phyloP scores from a whole-genome alignment of 2,888 invertebrate species.

The Phytoseiulus persimilis region DNA sequence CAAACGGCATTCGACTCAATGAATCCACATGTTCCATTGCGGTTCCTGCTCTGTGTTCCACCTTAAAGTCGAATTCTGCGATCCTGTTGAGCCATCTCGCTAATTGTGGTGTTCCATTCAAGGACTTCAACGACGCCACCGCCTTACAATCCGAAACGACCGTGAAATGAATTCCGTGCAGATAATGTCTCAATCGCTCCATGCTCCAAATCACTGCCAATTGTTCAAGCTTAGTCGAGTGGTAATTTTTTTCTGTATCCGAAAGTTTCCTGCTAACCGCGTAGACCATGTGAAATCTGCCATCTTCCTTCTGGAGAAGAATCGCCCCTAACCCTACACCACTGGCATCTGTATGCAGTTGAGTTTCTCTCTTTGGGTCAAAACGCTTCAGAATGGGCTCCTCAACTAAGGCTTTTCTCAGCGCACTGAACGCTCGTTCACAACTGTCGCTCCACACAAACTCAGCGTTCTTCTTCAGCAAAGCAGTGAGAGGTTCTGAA shows the following conservation, averaged over 20 bases:
- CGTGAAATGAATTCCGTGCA: background rate
- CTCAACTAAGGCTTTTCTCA: background rate
- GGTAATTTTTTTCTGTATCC: background rate
- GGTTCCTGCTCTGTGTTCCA: slow-evolving; percentile 14
- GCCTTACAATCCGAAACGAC: slow-evolving; percentile 1
- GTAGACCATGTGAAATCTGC: background rate
- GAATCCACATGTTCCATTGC: slow-evolving; percentile 36
- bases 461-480: too few species aligned
- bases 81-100: background rate
- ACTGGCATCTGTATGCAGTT: background rate
- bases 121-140: background rate
- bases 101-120: background rate
- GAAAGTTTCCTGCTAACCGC: slow-evolving; percentile 10
- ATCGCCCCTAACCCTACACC: background rate
- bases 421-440: background rate
- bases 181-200: background rate
- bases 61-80: background rate
- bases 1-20: slow-evolving; percentile 1
- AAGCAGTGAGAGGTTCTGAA: too few species aligned
- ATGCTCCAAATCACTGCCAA: background rate
- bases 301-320: background rate
- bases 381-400: background rate
- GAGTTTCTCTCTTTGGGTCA: background rate
- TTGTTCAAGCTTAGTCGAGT: slow-evolving; percentile 9
- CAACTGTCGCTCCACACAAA: too few species aligned